These are phyloP conservation scores for Nemotelus pantherinus DNA, from an alignment of 2,888 invertebrate species.

Conservation along the genomic window DNA sequence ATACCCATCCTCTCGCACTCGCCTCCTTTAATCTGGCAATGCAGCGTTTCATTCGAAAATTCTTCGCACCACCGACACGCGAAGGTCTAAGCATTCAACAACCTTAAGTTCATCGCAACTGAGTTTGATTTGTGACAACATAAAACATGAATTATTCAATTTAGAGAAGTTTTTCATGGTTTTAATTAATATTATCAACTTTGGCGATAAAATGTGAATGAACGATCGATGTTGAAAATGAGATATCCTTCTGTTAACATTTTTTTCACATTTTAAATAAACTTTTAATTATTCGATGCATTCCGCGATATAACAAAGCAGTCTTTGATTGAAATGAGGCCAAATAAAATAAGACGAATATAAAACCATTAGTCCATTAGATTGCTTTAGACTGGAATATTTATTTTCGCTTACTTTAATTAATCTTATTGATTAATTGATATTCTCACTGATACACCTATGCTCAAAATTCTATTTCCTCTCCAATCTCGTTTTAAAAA, in stretches of 20 bases:
- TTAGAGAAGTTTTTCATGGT: constrained; percentile 46
- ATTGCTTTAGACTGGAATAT: too few relatives aligned
- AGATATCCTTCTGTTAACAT: background rate
- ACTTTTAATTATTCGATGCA: constrained; percentile 31
- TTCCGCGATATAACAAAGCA: constrained; percentile 11
- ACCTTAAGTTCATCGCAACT: background rate
- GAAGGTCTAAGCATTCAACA: background rate
- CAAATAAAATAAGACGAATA: too few relatives aligned
- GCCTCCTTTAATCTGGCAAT: background rate
- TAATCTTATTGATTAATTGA: too few relatives aligned
- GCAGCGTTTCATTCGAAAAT: constrained; percentile 7
- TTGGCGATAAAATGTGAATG: constrained; percentile 49
- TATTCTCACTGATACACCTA: too few relatives aligned
- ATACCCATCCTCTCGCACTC: background rate
- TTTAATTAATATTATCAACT: constrained; percentile 50
- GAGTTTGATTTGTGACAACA: constrained; percentile 39
- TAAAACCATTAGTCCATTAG: too few relatives aligned
- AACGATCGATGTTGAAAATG: constrained; percentile 10
- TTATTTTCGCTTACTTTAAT: too few relatives aligned
- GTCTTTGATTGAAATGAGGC: background rate
- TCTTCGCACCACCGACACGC: constrained; percentile 8
- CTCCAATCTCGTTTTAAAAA: too few relatives aligned
- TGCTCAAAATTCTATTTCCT: too few relatives aligned
- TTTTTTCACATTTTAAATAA: constrained; percentile 46
- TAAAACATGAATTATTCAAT: constrained; percentile 47